Evolutionary conservation across 1,140 invertebrate genomes (phyloP), one percentile per base, ranked within the genome.

Genomic region (Rhopalosiphum padi): DNA sequence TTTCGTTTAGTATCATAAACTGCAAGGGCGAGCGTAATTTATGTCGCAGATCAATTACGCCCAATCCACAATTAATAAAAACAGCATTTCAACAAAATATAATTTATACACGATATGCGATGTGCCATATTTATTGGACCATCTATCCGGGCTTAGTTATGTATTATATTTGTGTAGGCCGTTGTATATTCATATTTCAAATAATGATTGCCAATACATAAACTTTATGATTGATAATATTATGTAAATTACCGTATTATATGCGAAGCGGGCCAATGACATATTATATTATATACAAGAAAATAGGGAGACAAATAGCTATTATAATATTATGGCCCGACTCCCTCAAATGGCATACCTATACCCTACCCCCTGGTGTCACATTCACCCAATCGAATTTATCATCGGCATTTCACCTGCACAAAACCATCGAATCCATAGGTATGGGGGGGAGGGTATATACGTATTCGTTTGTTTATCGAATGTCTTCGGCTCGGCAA

Each of bases 11-110:
- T 3, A n/a, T 77, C 15, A n/a, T 77, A n/a, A 77, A 68, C 23
- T 68, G 25, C 3, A 4, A 15, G 11, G 9, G 2, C 30, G 60
- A 15, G 9, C 30, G 60, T n/a, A 15, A 68, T 68, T 30, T 4
- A 68, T 46, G n/a, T 68, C 30, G 25, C 60, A 11, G 60, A 68
- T n/a, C 30, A 68, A 68, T 68, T 30, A 68, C 60, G 15, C 30
- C 60, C 25, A 9, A 30, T 30, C 60, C 60, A 15, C 60, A 68
- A n/a, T 68, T n/a, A n/a, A 68, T 68, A 68, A 68, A 68, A 68
- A 77, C 60, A 77, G n/a, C 60, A n/a, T 77, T 77, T 77, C 60
- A n/a, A 77, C 60, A n/a, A 77, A 77, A 77, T n/a, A 77, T 77
- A 77, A 77, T 77, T 77, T 35, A 77, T 77, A 77, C 60, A n/a